Evolutionary conservation across 2,113 vertebrate species (phyloP), one percentile per base, ranked within the genome.

Genomic region (Saguinus imperator): DNA sequence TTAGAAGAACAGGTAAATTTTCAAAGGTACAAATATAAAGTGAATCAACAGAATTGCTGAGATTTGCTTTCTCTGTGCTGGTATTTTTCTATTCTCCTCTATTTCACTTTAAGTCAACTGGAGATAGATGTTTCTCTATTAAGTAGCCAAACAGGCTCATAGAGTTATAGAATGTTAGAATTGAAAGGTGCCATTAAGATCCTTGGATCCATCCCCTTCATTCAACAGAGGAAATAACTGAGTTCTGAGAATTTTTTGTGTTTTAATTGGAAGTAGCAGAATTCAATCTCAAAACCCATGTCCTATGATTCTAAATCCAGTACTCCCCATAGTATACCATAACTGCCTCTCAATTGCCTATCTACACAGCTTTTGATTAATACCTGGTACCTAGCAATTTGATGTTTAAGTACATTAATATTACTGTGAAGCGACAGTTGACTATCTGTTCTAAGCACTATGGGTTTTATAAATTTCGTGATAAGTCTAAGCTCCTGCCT

Each of bases 1-100:
- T 2, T 99, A 87, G 99, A 99, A 97, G 98, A 99, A 95, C 98
- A 99, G 98, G 99, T 99, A 98, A 95, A 91, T 8, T 37, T 8
- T 52, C 45, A 43, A 81, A 76, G 61, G 7, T 57, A 50, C n/a
- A 45, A 0, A 16, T 61, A 5, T 27, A 45, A 48, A 12, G 64
- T 29, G 76, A 70, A 23, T 23, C 12, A 8, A 6, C 25, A 32
- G 73, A 45, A n/a, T 50, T 35, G 6, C 52, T 40, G 32, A 72
- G 66, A 7, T 76, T 66, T 27, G 52, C 6, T 23, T 61, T 35
- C 12, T 61, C 29, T 9, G 12, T 21, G 1, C 64, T 7, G 61
- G 80, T 52, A 6, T 40, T n/a, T 73, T 35, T 90, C 8, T 14
- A 48, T 17, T 50, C 64, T 61, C n/a, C 35, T 87, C 57, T 37